These are phyloP conservation scores for Perca schrenkii DNA, from an alignment of 2,113 vertebrate genomes.

Conservation along the genomic window DNA sequence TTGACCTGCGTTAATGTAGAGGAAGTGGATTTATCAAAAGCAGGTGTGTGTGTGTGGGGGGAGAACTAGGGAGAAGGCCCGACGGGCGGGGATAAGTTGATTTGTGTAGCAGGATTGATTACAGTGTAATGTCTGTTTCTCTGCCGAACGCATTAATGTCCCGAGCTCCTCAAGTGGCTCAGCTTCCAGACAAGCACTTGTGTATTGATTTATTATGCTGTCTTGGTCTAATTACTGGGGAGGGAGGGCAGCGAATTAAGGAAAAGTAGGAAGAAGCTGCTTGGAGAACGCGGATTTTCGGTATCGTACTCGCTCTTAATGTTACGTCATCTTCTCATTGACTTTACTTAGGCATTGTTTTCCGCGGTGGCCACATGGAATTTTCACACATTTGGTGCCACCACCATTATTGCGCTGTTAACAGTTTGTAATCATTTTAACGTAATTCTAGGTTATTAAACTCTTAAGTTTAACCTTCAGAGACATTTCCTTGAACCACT, in stretches of 20 bases:
- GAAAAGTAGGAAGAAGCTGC: constrained; percentile 24
- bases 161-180: constrained; percentile 70
- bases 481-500: no score
- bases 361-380: no score
- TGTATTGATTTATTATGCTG: constrained; percentile 80
- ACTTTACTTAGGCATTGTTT: no score
- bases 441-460: no score
- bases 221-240: constrained; percentile 77
- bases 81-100: constrained; percentile 70
- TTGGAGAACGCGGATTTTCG: background rate
- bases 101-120: constrained; percentile 84
- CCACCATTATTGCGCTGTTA: no score
- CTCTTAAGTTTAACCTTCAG: no score
- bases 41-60: constrained; percentile 6
- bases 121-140: constrained; percentile 80
- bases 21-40: constrained; percentile 75
- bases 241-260: constrained; percentile 23
- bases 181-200: constrained; percentile 77
- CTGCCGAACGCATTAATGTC: constrained; percentile 77
- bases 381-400: no score
- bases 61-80: background rate
- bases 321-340: no score
- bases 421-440: no score
- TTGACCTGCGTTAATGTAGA: constrained; percentile 74
- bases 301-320: no score